A percentile compares a stretch with the other conserved stretches of the same genome.
Conservation (phyloP, 1,140 invertebrate genomes). For the Epicauta chinensis region DNA sequence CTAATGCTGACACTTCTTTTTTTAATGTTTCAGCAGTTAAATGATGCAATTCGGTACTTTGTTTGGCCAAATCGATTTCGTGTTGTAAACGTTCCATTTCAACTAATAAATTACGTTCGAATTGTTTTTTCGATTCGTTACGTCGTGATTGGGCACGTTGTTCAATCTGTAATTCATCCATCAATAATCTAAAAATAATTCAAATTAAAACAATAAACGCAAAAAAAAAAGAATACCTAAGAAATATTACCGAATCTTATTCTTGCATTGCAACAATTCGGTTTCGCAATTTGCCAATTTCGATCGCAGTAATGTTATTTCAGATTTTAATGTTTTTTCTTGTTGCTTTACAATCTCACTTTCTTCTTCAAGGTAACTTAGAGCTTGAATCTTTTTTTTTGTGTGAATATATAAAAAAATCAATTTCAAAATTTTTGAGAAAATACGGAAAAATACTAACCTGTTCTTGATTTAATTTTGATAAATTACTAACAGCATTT, state of each 20-base stretch:
- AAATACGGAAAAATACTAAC: conserved; percentile 39
- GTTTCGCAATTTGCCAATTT: conserved; percentile 84
- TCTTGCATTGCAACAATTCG: conserved; percentile 81
- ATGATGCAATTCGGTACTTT: conserved; percentile 71
- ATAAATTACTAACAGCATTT: conserved; percentile 65
- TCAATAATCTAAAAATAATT: too few species aligned
- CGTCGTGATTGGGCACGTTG: conserved; percentile 46
- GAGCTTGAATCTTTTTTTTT: conserved; percentile 67
- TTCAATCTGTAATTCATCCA: conserved; percentile 56
- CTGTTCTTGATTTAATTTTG: conserved; percentile 70
- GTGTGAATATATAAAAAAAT: too few species aligned
- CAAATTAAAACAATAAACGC: too few species aligned
- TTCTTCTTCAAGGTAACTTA: conserved; percentile 79
- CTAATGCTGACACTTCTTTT: conserved; percentile 67
- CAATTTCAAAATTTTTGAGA: too few species aligned
- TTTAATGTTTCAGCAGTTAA: conserved; percentile 75
- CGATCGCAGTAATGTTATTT: conserved; percentile 73
- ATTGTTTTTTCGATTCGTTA: conserved; percentile 50
- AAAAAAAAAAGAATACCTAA: too few species aligned
- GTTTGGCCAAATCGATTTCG: conserved; percentile 75
- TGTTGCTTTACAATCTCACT: conserved; percentile 81
- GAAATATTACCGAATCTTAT: conserved; percentile 77
- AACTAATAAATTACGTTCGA: conserved; percentile 66
- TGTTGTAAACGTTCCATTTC: conserved; percentile 76
- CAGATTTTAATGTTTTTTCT: conserved; percentile 78